phyloP scores from a whole-genome alignment of 2,888 invertebrate species.

The Zeuzera pyrina region DNA sequence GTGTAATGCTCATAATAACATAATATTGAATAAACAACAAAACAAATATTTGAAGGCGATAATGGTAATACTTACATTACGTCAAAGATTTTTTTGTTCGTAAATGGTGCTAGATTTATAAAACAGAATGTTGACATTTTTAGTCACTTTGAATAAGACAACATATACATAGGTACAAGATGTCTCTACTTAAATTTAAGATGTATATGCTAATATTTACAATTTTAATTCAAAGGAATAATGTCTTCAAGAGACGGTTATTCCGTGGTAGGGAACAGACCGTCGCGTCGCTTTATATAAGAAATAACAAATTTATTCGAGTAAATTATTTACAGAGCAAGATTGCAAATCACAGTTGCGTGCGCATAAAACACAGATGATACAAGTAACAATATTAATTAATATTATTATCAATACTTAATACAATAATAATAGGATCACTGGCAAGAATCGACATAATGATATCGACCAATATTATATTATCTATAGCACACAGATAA shows the following conservation, averaged over 20 bases:
- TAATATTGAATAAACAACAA: too few relatives aligned
- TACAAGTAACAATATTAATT: slow-evolving; percentile 13
- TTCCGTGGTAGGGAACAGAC: slow-evolving; percentile 37
- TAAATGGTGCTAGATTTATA: too few relatives aligned
- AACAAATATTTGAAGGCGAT: too few relatives aligned
- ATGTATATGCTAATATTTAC: slow-evolving; percentile 62
- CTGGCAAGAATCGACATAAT: slow-evolving; percentile 48
- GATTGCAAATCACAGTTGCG: slow-evolving; percentile 66
- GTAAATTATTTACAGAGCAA: slow-evolving; percentile 63
- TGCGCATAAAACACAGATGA: slow-evolving; percentile 36
- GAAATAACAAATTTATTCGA: slow-evolving; percentile 68
- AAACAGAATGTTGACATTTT: too few relatives aligned
- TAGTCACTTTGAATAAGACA: too few relatives aligned
- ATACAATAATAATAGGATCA: slow-evolving; percentile 25
- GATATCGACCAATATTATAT: too few relatives aligned
- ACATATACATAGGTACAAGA: slow-evolving; percentile 67
- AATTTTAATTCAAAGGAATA: slow-evolving; percentile 50
- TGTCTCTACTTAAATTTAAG: slow-evolving; percentile 60
- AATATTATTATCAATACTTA: neutral
- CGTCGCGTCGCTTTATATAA: slow-evolving; percentile 53
- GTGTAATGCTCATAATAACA: too few relatives aligned
- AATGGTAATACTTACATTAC: too few relatives aligned
- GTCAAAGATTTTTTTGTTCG: too few relatives aligned
- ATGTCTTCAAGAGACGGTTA: slow-evolving; percentile 47
- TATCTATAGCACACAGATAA: too few relatives aligned